These are phyloP conservation scores for Myrmophylax atrothorax DNA, from an alignment of 2,113 vertebrate species.

Conservation along the genomic window DNA sequence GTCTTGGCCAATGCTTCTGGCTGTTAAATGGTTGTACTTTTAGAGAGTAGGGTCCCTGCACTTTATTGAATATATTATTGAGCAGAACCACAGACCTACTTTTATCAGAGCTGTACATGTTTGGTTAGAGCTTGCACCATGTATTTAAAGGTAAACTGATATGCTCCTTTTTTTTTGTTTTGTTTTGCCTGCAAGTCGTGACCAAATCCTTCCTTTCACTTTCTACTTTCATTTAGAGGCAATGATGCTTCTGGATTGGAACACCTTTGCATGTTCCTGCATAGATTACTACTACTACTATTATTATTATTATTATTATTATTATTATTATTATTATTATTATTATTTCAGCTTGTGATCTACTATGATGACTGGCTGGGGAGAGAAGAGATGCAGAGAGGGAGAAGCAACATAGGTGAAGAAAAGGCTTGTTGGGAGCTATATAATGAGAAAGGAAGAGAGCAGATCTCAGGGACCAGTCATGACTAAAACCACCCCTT, in stretches of 20 bases:
- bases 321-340: neutral
- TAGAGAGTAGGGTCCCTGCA: neutral
- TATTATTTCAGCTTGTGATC: neutral
- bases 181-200: neutral
- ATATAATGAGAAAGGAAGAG: neutral
- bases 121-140: neutral
- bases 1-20: slow-evolving; percentile 6
- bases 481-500: neutral
- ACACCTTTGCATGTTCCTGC: neutral
- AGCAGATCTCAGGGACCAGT: neutral
- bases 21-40: neutral
- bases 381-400: neutral
- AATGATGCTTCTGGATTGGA: neutral
- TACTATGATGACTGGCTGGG: neutral
- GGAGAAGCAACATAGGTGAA: neutral
- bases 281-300: neutral
- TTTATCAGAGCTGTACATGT: neutral
- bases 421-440: neutral
- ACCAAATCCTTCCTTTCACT: neutral
- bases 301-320: neutral
- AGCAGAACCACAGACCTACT: neutral
- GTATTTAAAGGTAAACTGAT: neutral
- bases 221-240: neutral
- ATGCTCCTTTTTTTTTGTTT: rapidly evolving
- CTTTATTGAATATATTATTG: neutral